Evolutionary conservation across 2,113 vertebrate genomes (phyloP).

Genomic region (Psephotus haematonotus): DNA sequence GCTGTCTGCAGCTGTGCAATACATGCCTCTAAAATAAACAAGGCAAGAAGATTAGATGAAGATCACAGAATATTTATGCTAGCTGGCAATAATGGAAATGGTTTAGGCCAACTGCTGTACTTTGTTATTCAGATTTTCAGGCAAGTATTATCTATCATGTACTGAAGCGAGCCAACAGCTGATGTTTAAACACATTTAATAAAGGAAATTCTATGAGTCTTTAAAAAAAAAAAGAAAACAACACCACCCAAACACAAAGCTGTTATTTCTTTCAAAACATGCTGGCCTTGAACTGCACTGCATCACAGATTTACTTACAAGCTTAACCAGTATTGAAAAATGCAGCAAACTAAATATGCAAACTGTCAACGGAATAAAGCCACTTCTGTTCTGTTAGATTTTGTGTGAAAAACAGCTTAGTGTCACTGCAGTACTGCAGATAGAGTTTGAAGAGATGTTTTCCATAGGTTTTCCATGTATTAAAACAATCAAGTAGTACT

Average conservation of each 20-base stretch:
- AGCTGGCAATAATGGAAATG: background rate
- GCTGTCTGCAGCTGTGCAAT: background rate
- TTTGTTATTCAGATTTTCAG: background rate
- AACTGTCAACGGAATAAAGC: background rate
- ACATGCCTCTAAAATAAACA: background rate
- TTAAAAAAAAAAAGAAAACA: background rate
- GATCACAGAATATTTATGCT: background rate
- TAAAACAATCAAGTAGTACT: background rate
- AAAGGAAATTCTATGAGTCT: background rate
- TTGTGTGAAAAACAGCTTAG: background rate
- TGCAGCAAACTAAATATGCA: slow-evolving; percentile 4
- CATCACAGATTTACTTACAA: background rate
- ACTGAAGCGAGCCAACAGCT: background rate
- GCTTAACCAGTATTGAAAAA: background rate
- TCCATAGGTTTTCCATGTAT: background rate
- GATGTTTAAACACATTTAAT: background rate
- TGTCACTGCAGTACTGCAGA: background rate
- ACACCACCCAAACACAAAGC: background rate
- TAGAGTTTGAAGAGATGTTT: background rate
- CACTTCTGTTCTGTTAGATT: slow-evolving; percentile 22
- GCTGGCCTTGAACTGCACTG: background rate
- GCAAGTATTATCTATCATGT: background rate
- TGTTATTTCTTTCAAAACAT: background rate
- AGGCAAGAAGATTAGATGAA: background rate
- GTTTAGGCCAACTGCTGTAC: background rate